Percentiles rank a stretch among this genome's conserved stretches.
phyloP scores from a whole-genome alignment of 2,113 vertebrate genomes.

The Tauraco erythrolophus region DNA sequence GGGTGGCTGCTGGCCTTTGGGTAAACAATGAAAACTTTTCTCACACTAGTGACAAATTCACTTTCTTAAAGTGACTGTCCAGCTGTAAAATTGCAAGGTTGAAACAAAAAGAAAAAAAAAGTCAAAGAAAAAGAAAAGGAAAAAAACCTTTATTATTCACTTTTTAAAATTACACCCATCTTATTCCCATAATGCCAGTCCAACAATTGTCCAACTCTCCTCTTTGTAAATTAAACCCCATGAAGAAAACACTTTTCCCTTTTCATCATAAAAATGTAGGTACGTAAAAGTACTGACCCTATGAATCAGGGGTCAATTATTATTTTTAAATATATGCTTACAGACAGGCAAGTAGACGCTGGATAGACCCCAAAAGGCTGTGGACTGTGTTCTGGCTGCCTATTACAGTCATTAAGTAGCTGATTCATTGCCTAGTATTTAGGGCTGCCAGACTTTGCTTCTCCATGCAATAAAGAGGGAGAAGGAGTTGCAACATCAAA shows the following conservation, averaged over 20 bases:
- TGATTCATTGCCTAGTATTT: constrained; percentile 61
- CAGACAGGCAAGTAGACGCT: constrained; percentile 1
- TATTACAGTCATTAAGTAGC: constrained; percentile 47
- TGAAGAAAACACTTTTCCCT: not conserved
- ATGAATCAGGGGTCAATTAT: constrained; percentile 50
- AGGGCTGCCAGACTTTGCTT: constrained; percentile 23
- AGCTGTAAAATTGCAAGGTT: not conserved
- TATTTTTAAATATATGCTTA: constrained; percentile 14
- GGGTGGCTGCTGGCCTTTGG: not conserved
- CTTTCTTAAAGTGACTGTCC: not conserved
- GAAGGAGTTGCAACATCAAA: constrained; percentile 49
- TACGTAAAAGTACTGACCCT: not conserved
- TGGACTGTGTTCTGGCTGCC: constrained; percentile 49
- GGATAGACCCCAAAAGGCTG: constrained; percentile 51
- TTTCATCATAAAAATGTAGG: constrained; percentile 30
- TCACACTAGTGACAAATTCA: not conserved
- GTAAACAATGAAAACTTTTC: not conserved
- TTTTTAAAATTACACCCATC: not conserved
- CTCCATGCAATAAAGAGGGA: not conserved
- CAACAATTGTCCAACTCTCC: not conserved
- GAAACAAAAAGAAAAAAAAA: not conserved
- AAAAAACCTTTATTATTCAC: not conserved
- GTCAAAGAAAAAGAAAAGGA: not conserved
- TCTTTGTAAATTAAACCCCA: constrained; percentile 36
- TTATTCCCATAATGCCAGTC: not conserved